A percentile compares a stretch with the other conserved stretches of the same genome.
phyloP scores from a whole-genome alignment of 2,113 vertebrate species.

The Dasypus novemcinctus region DNA sequence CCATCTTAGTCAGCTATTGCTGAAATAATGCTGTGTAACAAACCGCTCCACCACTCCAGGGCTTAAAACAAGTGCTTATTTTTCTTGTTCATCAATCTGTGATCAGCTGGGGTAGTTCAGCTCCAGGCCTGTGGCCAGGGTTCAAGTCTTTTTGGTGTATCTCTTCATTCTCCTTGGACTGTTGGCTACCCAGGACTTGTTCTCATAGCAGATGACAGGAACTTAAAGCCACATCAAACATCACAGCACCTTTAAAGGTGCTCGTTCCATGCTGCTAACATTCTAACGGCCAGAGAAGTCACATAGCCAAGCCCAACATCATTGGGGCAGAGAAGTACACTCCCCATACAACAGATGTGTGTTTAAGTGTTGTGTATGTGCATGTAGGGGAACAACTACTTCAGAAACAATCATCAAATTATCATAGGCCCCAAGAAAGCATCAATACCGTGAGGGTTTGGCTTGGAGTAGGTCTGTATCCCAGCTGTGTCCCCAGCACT shows the following conservation, averaged over 20 bases:
- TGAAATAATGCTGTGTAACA: conserved; percentile 1
- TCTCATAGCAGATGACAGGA: neutral
- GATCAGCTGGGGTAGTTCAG: neutral
- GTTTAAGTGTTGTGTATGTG: neutral
- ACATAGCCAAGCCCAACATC: neutral
- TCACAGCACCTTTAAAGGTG: neutral
- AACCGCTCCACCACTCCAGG: neutral
- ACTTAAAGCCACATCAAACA: neutral
- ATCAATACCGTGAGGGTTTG: neutral
- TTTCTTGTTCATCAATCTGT: neutral
- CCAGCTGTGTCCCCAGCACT: neutral
- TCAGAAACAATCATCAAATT: neutral
- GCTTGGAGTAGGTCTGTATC: neutral
- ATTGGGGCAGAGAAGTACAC: neutral
- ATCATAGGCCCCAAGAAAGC: neutral
- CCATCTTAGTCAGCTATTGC: neutral
- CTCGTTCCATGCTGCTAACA: accelerated
- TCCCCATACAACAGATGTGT: neutral
- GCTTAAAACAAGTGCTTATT: neutral
- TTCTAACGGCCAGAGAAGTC: neutral
- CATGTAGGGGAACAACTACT: neutral
- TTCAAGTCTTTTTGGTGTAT: neutral
- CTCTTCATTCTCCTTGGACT: neutral
- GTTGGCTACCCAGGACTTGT: neutral
- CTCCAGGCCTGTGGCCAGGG: neutral